These are phyloP conservation scores for Platynereis dumerilii DNA, from an alignment of 2,888 invertebrate species.

Conservation along the genomic window DNA sequence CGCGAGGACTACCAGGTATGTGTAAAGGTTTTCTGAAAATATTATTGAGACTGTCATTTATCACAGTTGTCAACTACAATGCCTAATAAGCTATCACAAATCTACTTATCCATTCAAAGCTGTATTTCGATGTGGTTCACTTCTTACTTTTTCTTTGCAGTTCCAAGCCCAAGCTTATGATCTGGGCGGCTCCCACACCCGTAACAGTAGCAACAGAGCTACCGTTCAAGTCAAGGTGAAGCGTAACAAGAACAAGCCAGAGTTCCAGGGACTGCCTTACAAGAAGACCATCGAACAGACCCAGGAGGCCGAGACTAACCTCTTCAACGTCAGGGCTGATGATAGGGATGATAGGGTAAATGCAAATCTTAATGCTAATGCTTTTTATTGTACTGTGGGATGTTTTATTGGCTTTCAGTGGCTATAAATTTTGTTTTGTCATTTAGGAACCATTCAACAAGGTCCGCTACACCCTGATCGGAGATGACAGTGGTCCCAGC, in stretches of 20 bases:
- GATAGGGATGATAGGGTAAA: slow-evolving; percentile 35
- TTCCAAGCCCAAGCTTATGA: slow-evolving; percentile 32
- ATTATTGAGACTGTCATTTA: background rate
- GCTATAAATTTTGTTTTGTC: background rate
- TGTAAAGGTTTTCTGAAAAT: background rate
- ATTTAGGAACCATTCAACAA: slow-evolving; percentile 48
- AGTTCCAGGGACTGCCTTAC: slow-evolving; percentile 33
- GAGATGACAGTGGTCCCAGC: slow-evolving; percentile 46
- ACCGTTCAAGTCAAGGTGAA: slow-evolving; percentile 33
- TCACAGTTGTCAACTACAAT: too few relatives aligned
- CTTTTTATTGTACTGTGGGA: background rate
- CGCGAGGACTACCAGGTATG: slow-evolving; percentile 27
- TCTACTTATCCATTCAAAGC: too few relatives aligned
- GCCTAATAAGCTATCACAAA: too few relatives aligned
- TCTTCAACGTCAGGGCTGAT: slow-evolving; percentile 26
- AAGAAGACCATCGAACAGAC: slow-evolving; percentile 30
- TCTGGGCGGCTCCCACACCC: slow-evolving; percentile 28
- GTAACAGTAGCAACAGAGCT: slow-evolving; percentile 38
- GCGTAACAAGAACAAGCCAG: slow-evolving; percentile 34
- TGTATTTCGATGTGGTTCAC: too few relatives aligned
- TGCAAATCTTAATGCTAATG: background rate
- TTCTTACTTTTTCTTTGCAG: slow-evolving; percentile 8
- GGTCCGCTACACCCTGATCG: slow-evolving; percentile 45
- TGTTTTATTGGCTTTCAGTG: too few relatives aligned
- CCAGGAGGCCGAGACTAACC: slow-evolving; percentile 14